Conservation (phyloP, 1,140 invertebrate genomes). For the Anastatus disparis region DNA sequence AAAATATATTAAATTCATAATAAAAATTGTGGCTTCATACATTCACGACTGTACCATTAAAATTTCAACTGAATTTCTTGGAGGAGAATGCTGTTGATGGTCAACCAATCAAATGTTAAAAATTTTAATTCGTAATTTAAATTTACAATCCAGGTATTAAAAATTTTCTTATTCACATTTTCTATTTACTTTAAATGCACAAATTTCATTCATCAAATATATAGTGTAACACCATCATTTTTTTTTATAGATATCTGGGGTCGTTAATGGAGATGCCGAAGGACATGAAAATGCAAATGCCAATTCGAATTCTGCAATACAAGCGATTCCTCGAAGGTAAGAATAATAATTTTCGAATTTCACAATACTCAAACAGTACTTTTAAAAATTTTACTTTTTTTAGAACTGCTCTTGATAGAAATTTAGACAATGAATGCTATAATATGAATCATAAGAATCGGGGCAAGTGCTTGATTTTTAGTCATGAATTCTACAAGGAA, state of each 20-base stretch:
- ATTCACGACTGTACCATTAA: too few species aligned
- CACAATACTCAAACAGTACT: not conserved
- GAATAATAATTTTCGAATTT: not conserved
- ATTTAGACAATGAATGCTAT: conserved; percentile 63
- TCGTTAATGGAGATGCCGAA: not conserved
- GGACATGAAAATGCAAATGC: not conserved
- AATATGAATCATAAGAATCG: conserved; percentile 74
- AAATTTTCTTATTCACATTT: too few species aligned
- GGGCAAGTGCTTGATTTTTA: conserved; percentile 80
- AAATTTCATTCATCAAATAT: too few species aligned
- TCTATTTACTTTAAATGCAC: too few species aligned
- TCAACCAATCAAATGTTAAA: too few species aligned
- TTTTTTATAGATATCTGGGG: conserved; percentile 3
- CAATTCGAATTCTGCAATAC: not conserved
- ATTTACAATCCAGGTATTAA: too few species aligned
- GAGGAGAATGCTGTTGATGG: too few species aligned
- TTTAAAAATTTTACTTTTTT: conserved; percentile 2
- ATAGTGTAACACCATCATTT: too few species aligned
- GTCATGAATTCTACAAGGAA: conserved; percentile 72
- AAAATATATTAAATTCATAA: too few species aligned
- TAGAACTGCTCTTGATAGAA: not conserved
- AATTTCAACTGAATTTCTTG: too few species aligned
- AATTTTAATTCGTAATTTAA: too few species aligned
- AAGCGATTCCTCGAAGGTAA: not conserved
- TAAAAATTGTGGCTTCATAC: too few species aligned